Conservation (phyloP, 2,797 vertebrate species). For the Esox lucius region DNA sequence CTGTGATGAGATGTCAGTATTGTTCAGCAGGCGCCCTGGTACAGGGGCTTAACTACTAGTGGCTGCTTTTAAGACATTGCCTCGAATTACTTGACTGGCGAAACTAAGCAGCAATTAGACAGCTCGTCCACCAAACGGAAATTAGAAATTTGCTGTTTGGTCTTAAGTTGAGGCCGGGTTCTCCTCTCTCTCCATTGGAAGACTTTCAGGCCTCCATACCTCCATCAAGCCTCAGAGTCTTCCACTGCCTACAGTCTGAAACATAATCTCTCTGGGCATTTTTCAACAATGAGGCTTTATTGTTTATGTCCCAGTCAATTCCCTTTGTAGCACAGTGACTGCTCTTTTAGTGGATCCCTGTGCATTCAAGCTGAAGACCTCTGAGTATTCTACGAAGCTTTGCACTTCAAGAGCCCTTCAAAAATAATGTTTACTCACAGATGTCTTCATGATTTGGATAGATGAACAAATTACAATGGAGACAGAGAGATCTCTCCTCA, state of each 20-base stretch:
- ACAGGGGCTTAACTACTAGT: slow-evolving; percentile 64
- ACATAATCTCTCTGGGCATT: slow-evolving; percentile 38
- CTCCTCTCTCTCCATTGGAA: neutral
- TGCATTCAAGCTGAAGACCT: neutral
- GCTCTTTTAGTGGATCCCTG: neutral
- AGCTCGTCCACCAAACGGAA: slow-evolving; percentile 68
- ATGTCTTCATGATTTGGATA: neutral
- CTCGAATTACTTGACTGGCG: slow-evolving; percentile 70
- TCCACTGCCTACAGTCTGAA: slow-evolving; percentile 31
- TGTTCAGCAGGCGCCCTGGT: slow-evolving; percentile 59
- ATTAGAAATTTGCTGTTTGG: slow-evolving; percentile 74
- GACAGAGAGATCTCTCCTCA: neutral
- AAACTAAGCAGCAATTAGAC: slow-evolving; percentile 77
- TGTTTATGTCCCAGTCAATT: slow-evolving; percentile 7
- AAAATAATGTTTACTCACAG: neutral
- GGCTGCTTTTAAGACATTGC: slow-evolving; percentile 68
- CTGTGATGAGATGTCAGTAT: slow-evolving; percentile 69
- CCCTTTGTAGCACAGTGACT: neutral
- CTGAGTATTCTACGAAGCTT: neutral
- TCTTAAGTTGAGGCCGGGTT: slow-evolving; percentile 63
- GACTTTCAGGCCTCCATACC: slow-evolving; percentile 2
- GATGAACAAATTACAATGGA: neutral
- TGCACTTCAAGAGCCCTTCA: neutral
- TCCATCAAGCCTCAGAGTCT: slow-evolving; percentile 17
- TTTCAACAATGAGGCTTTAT: slow-evolving; percentile 8